phyloP scores from a whole-genome alignment of 2,888 invertebrate genomes.

The Crocallis elinguaria region DNA sequence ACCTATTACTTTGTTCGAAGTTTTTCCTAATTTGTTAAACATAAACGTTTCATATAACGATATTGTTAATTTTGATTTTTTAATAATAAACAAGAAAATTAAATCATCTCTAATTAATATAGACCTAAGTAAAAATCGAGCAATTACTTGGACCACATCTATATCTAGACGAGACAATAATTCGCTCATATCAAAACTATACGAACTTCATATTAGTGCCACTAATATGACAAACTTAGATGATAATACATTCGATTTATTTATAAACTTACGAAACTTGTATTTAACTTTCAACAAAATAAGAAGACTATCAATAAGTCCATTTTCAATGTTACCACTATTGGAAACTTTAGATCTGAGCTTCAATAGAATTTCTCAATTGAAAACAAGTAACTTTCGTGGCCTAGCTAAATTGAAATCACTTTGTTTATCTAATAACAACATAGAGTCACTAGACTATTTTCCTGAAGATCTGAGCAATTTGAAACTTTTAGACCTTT shows the following conservation, averaged over 20 bases:
- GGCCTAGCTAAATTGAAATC: conserved; percentile 90
- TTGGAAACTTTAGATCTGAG: conserved; percentile 93
- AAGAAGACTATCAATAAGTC: conserved; percentile 91
- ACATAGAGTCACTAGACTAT: conserved; percentile 91
- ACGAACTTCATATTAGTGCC: conserved; percentile 74
- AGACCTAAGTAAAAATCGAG: conserved; percentile 75
- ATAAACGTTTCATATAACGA: conserved; percentile 75
- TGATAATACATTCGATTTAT: conserved; percentile 90
- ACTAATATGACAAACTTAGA: conserved; percentile 78
- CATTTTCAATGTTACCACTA: conserved; percentile 90
- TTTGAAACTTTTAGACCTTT: conserved; percentile 92
- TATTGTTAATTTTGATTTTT: conserved; percentile 71
- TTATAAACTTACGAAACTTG: conserved; percentile 91
- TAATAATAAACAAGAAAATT: conserved; percentile 58
- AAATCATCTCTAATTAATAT: conserved; percentile 68
- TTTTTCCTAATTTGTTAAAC: conserved; percentile 75
- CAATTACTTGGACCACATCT: conserved; percentile 62
- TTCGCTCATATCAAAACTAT: conserved; percentile 68
- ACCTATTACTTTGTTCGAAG: conserved; percentile 66
- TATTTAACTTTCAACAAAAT: conserved; percentile 91
- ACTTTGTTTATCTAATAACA: conserved; percentile 93
- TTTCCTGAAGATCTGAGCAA: conserved; percentile 91
- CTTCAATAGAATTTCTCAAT: conserved; percentile 90
- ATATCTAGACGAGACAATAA: conserved; percentile 59
- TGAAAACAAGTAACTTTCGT: conserved; percentile 93